phyloP scores from a whole-genome alignment of 2,888 invertebrate genomes.

The Hyalella azteca region DNA sequence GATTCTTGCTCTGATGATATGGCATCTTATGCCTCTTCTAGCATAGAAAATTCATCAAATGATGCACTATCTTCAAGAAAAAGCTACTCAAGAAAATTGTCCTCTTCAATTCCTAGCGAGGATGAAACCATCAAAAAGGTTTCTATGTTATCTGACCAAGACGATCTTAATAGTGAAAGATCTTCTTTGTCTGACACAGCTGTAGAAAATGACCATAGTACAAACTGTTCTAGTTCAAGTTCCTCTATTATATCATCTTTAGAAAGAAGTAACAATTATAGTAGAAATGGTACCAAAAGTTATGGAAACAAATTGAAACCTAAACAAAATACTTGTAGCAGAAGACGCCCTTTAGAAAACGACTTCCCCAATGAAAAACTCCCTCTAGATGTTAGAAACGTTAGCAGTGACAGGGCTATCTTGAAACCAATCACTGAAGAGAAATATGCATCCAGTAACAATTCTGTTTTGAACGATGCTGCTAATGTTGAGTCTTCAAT shows the following conservation, averaged over 20 bases:
- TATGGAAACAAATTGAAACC: conserved; percentile 11
- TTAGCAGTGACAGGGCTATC: not conserved
- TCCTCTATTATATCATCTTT: not conserved
- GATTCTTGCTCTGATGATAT: not conserved
- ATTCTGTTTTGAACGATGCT: not conserved
- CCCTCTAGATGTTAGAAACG: conserved; percentile 35
- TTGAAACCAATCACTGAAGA: too few relatives aligned
- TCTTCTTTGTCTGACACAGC: not conserved
- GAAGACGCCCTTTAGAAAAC: not conserved
- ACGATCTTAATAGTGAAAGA: not conserved
- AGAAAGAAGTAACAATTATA: not conserved
- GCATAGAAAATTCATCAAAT: not conserved
- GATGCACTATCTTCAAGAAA: not conserved
- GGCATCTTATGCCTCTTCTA: not conserved
- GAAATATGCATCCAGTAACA: too few relatives aligned
- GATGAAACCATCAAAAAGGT: not conserved
- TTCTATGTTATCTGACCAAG: not conserved
- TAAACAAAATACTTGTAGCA: not conserved
- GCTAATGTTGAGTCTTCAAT: not conserved
- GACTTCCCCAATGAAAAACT: not conserved
- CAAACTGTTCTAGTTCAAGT: conserved; percentile 18
- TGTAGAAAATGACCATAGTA: conserved; percentile 23
- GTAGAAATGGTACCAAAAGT: conserved; percentile 14
- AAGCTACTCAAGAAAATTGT: not conserved
- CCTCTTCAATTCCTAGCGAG: not conserved